A percentile compares a stretch with the other conserved stretches of the same genome.
These are phyloP conservation scores for Chlorospingus flavigularis DNA, from an alignment of 2,797 vertebrate species.

Conservation along the genomic window DNA sequence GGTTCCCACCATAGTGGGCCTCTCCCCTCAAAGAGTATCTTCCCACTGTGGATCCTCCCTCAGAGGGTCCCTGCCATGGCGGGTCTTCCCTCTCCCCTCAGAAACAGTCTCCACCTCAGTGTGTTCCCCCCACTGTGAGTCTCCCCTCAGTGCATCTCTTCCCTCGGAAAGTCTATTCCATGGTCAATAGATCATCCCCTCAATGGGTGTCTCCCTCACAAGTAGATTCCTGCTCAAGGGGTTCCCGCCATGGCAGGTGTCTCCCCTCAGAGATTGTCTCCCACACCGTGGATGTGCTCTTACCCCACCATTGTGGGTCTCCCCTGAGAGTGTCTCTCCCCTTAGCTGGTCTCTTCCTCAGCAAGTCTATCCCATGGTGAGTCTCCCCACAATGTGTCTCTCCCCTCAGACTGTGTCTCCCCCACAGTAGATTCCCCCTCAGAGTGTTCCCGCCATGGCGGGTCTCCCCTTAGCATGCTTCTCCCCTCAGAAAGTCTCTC, in stretches of 20 bases:
- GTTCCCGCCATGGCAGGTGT: fast-evolving
- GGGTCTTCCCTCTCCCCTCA: background rate
- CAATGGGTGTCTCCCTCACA: background rate
- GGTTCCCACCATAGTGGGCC: fast-evolving
- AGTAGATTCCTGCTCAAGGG: background rate
- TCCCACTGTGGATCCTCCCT: background rate
- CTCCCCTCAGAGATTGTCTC: background rate
- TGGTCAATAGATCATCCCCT: background rate
- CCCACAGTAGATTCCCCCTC: background rate
- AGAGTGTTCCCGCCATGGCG: fast-evolving
- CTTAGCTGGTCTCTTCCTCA: background rate
- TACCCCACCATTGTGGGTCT: background rate
- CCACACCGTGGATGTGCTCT: background rate
- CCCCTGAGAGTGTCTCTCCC: background rate
- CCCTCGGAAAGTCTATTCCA: fast-evolving
- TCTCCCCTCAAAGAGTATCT: background rate
- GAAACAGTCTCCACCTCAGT: background rate
- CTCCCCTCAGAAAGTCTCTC: background rate
- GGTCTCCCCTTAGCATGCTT: background rate
- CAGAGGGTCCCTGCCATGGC: background rate
- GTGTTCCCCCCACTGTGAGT: background rate
- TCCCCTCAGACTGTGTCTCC: background rate
- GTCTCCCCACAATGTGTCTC: fast-evolving
- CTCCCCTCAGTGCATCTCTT: background rate
- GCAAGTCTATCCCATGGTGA: background rate